Percentiles rank a stretch among this genome's conserved stretches.
These are phyloP conservation scores for Dinocampus coccinellae DNA, from an alignment of 2,888 invertebrate species.

Conservation along the genomic window DNA sequence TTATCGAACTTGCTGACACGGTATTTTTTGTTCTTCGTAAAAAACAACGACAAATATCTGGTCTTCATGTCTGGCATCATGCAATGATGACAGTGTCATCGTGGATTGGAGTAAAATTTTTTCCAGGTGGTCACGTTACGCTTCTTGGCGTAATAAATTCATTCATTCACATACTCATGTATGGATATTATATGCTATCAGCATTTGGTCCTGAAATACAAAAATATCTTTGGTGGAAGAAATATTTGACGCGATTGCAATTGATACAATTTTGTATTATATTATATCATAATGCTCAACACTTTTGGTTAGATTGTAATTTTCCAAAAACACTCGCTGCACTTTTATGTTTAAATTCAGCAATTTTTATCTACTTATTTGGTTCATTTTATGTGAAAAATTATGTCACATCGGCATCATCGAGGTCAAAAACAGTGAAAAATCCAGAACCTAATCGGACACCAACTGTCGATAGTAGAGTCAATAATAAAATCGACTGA, in stretches of 20 bases:
- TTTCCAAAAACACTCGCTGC: slow-evolving; percentile 79
- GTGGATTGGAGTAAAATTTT: slow-evolving; percentile 84
- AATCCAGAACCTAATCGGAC: background rate
- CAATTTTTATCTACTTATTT: slow-evolving; percentile 83
- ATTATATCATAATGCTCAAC: slow-evolving; percentile 77
- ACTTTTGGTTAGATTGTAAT: slow-evolving; percentile 71
- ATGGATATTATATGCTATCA: slow-evolving; percentile 88
- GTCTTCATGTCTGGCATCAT: slow-evolving; percentile 92
- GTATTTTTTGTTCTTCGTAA: slow-evolving; percentile 92
- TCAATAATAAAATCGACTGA: slow-evolving; percentile 42
- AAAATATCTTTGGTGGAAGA: slow-evolving; percentile 96
- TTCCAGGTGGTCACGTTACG: slow-evolving; percentile 89
- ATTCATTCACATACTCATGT: slow-evolving; percentile 93
- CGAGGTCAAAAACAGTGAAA: background rate
- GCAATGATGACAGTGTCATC: slow-evolving; percentile 83
- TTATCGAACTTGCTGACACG: slow-evolving; percentile 83
- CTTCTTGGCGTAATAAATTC: slow-evolving; percentile 89
- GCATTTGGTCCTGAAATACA: slow-evolving; percentile 90
- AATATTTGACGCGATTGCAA: slow-evolving; percentile 88
- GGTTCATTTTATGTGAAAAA: slow-evolving; percentile 80
- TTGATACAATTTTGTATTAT: slow-evolving; percentile 87
- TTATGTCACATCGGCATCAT: slow-evolving; percentile 69
- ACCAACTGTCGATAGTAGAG: slow-evolving; percentile 11
- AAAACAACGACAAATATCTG: slow-evolving; percentile 89
- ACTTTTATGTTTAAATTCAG: slow-evolving; percentile 77